A percentile compares a stretch with the other conserved stretches of the same genome.
Conservation (phyloP, 2,113 vertebrate species). For the Marcusenius ussheri region DNA sequence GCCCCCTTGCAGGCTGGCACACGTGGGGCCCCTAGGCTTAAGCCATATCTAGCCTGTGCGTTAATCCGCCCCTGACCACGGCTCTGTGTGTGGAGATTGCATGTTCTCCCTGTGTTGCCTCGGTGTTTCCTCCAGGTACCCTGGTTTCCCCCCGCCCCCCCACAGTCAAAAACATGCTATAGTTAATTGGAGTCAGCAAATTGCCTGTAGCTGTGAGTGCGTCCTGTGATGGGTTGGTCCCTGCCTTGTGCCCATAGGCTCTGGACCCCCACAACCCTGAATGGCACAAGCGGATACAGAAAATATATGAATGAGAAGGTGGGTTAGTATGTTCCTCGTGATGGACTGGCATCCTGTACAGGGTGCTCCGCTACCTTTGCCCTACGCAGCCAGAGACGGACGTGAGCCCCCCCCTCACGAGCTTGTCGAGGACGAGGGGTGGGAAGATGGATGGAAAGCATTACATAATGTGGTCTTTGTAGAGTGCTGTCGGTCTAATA, state of each 20-base stretch:
- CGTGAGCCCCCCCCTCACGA: neutral
- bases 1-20: no score
- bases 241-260: neutral
- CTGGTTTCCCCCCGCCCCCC: neutral
- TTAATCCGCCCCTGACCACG: no score
- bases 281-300: neutral
- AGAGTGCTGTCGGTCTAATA: neutral
- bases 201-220: neutral
- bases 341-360: neutral
- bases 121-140: neutral
- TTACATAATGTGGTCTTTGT: neutral
- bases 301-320: neutral
- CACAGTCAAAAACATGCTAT: neutral
- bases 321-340: neutral
- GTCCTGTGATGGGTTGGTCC: neutral
- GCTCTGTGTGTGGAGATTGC: neutral
- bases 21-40: no score
- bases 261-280: neutral
- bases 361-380: neutral
- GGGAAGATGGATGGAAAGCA: neutral
- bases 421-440: neutral
- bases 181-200: neutral
- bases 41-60: no score
- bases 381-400: neutral
- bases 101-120: neutral